Evolutionary conservation across 2,797 vertebrate species (phyloP), one percentile per base, ranked within the genome.

Genomic region (Gymnocypris eckloni): DNA sequence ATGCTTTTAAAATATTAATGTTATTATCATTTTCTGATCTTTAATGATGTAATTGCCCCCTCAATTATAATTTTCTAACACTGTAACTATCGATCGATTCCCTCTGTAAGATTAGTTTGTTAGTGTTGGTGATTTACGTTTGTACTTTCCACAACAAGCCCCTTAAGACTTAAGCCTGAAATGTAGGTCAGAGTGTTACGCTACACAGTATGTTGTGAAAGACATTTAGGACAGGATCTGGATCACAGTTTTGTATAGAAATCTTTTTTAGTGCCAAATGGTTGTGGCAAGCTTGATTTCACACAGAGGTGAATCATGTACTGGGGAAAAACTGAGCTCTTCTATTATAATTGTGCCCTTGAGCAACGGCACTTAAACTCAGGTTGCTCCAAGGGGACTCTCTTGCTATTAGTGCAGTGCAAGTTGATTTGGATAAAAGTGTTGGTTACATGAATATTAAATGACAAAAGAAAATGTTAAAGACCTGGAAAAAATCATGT

Each of bases 321-420:
- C 37, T 78, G 83, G 48, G 52, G 9, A 50, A 33, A 78, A 78
- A 33, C 37, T 4, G 22, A 67, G 33, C 37, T 41, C 39, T 13
- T 77, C 15, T 66, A 45, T 78, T n/a, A 41, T 77, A 61, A 43
- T 52, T 77, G 75, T 84, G 75, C 82, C 82, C 82, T 41, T 70
- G 48, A 78, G 83, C 4, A 28, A 78, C 56, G 75, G 73, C 83
- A 84, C 73, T 78, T 69, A 22, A 78, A 64, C 73, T 70, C 61
- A 84, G 83, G 83, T 84, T 78, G 73, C 73, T 78, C 59, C 73
- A 84, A n/a, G 22, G 73, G 81, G 61, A 77, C 61, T 77, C 15
- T 66, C 73, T 64, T 83, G 81, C 41, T 67, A 84, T 84, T 78
- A 56, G 61, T 77, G 15, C 54, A 69, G 28, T 69, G 45, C 50